Evolutionary conservation across 2,888 invertebrate genomes (phyloP), one percentile per base, ranked within the genome.

Genomic region (Caenorhabditis wallacei): DNA sequence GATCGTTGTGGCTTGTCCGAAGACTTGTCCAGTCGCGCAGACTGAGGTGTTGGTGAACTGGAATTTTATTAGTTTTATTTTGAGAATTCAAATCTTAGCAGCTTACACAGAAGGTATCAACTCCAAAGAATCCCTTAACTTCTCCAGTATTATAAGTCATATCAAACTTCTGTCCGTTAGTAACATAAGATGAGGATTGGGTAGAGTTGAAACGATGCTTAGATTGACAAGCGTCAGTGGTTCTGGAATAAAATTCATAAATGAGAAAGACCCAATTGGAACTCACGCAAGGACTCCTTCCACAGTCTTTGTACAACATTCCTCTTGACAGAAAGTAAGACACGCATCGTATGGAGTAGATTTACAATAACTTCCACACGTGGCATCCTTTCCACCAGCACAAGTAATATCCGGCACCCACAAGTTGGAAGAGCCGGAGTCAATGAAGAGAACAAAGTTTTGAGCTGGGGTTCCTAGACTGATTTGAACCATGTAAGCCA

Each of bases 1-100:
- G 82, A 94, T 92, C 26, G 91, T 84, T 0, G 91, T 92, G n/a
- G 93, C 93, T 82, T 93, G 93, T 18, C 93, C 93, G 89, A 93
- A 93, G n/a, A 92, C 92, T 89, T 93, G 93, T 40, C 88, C 87
- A 57, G 92, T 92, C 10, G 93, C 91, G 24, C 88, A 87, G 35
- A 93, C 81, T 2, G 84, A 72, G 2, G 88, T 85, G 57, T 82
- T 81, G 30, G 82, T 74, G 81, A 90, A 85, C 89, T 90, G 56
- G 57, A 86, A 74, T 11, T 46, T n/a, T n/a, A n/a, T n/a, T n/a
- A n/a, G n/a, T n/a, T n/a, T n/a, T n/a, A n/a, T n/a, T n/a, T n/a
- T n/a, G n/a, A n/a, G n/a, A n/a, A n/a, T n/a, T n/a, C n/a, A n/a
- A n/a, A n/a, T n/a, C n/a, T n/a, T n/a, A n/a, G n/a, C n/a, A n/a